Base-by-base conservation (phyloP, 2,888 invertebrate genomes). In the Tethea ocularis region DNA sequence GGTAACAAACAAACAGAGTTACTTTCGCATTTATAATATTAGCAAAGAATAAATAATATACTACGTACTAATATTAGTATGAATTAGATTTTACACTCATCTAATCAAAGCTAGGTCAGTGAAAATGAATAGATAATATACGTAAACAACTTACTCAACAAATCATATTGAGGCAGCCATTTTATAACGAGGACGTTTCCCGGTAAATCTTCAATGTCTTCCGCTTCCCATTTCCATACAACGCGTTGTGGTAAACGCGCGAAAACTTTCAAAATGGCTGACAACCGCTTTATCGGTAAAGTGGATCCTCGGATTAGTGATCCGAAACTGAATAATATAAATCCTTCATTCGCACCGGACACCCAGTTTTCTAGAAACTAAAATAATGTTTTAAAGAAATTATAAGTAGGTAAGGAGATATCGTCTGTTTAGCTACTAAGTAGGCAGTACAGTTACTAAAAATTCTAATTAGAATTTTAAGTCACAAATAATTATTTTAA, bases 151-250 rank as follows among this genome's bases (percentile, higher is more conserved):
- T 93, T 80, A 95, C 96, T 93, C 46, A 96, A 82, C 67, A 96
- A 88, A 75, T 96, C 96, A 69, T 93, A 94, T 69, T 96, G 96
- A 0, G 96, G 96, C 75, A 95, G 80, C 96, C 96, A 96, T 63
- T 93, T 94, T 67, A 87, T 87, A 15, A 94, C 77, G 73, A 93
- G 87, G 0, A 96, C 92, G 74, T 96, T 96, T 36, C 88, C 78
- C 0, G 95, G 94, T 64, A 95, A 86, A 56, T 69, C 66, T 20
- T 87, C 87, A 0, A 91, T 86, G 69, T 94, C 79, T 6, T 93
- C 86, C 2, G 94, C 94, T 78, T 96, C 96, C 95, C 95, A 96
- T 87, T 96, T 96, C 96, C 96, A 96, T 41, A 97, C 82, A 1
- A 97, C 93, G 55, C 94, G 93, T 67, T 95, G 94, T 4, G 95